Evolutionary conservation across 2,888 invertebrate species (phyloP).

Genomic region (Vesta saturnalis): DNA sequence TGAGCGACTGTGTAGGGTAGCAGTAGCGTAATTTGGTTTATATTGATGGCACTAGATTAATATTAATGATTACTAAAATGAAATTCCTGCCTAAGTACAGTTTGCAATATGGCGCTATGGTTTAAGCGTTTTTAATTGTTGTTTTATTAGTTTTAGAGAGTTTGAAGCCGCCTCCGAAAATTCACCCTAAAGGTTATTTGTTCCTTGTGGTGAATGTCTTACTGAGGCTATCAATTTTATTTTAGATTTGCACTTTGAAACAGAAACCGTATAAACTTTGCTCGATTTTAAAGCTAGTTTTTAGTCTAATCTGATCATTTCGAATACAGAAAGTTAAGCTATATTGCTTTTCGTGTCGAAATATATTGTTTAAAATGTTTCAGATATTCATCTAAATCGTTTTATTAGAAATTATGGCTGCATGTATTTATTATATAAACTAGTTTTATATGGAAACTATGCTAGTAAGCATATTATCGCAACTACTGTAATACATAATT

Average conservation of each 20-base stretch:
- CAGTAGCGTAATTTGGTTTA: conserved; percentile 57
- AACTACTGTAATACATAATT: no score
- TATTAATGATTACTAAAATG: conserved; percentile 61
- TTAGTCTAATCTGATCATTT: neutral
- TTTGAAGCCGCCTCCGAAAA: conserved; percentile 19
- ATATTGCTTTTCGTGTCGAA: neutral
- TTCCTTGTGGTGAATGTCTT: conserved; percentile 7
- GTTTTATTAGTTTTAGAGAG: conserved; percentile 40
- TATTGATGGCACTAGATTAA: conserved; percentile 62
- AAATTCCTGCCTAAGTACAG: conserved; percentile 58
- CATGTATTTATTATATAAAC: neutral
- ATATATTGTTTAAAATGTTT: conserved; percentile 4
- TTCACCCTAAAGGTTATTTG: conserved; percentile 15
- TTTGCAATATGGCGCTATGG: conserved; percentile 53
- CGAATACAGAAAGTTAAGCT: neutral
- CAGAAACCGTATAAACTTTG: neutral
- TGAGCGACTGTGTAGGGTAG: conserved; percentile 45
- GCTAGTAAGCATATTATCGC: no score
- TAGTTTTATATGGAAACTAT: no score
- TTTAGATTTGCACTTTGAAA: no score
- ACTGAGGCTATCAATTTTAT: no score
- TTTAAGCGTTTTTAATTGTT: conserved; percentile 56
- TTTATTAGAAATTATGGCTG: neutral
- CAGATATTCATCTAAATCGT: conserved; percentile 3
- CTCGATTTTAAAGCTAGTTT: neutral